These are phyloP conservation scores for Odocoileus virginianus DNA, from an alignment of 2,113 vertebrate species.

Conservation along the genomic window DNA sequence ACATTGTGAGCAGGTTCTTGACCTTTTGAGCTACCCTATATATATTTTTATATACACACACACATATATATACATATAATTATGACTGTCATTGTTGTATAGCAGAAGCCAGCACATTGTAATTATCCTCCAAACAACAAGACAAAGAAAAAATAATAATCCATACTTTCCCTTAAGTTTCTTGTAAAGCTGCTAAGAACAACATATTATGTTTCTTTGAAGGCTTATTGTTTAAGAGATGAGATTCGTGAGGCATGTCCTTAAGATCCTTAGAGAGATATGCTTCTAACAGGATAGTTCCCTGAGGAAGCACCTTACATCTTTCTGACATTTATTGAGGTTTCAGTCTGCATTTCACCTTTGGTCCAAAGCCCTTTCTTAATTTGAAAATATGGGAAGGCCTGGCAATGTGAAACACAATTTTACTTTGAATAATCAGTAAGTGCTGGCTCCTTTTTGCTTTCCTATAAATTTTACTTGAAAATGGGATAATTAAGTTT, in stretches of 20 bases:
- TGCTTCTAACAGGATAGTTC: neutral
- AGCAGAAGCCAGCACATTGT: neutral
- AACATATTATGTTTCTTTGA: neutral
- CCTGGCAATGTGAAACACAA: neutral
- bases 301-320: neutral
- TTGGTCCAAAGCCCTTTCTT: neutral
- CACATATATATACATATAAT: neutral
- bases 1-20: neutral
- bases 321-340: neutral
- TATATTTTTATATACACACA: too few relatives aligned
- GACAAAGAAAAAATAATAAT: neutral
- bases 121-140: neutral
- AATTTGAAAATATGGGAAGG: neutral
- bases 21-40: neutral
- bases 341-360: neutral
- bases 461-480: neutral
- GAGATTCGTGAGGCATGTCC: neutral
- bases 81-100: neutral
- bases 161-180: neutral
- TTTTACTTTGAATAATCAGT: neutral
- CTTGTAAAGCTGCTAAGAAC: neutral
- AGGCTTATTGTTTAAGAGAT: neutral
- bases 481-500: neutral
- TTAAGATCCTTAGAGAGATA: neutral
- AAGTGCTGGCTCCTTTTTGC: neutral